Percentiles rank a stretch among this genome's conserved stretches.
These are phyloP conservation scores for Erethizon dorsatum DNA, from an alignment of 2,797 vertebrate genomes.

Conservation along the genomic window DNA sequence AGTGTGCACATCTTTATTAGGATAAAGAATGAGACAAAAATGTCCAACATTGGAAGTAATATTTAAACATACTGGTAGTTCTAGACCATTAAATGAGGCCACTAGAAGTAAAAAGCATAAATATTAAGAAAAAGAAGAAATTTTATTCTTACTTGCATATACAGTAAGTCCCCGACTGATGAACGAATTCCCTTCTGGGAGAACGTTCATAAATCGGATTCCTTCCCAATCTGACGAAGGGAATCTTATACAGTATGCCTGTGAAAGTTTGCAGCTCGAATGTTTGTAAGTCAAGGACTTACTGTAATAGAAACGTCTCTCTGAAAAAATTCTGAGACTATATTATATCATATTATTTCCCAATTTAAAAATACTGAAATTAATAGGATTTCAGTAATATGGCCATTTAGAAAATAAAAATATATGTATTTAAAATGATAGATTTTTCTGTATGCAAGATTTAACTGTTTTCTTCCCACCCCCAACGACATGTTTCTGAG, in stretches of 20 bases:
- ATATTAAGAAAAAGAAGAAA: constrained; percentile 42
- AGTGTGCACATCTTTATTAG: neutral
- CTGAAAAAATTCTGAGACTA: constrained; percentile 21
- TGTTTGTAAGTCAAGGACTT: neutral
- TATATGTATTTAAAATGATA: neutral
- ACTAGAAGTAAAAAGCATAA: constrained; percentile 14
- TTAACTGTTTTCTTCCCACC: neutral
- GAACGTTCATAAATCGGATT: neutral
- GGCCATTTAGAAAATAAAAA: neutral
- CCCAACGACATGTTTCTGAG: neutral
- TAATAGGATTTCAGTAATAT: neutral
- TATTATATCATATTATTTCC: neutral
- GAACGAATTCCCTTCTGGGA: neutral
- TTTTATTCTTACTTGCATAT: neutral
- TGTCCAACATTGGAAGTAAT: neutral
- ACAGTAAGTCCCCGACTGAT: neutral
- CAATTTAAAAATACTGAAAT: constrained; percentile 16
- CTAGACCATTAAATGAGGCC: neutral
- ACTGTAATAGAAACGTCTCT: constrained; percentile 30
- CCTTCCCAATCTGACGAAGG: neutral
- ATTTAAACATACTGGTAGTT: constrained; percentile 33
- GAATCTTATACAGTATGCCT: neutral
- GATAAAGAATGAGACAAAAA: constrained; percentile 54
- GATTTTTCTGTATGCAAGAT: neutral
- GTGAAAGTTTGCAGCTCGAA: neutral